Evolutionary conservation across 1,140 invertebrate species (phyloP), one percentile per base, ranked within the genome.

Genomic region (Pissodes strobi): DNA sequence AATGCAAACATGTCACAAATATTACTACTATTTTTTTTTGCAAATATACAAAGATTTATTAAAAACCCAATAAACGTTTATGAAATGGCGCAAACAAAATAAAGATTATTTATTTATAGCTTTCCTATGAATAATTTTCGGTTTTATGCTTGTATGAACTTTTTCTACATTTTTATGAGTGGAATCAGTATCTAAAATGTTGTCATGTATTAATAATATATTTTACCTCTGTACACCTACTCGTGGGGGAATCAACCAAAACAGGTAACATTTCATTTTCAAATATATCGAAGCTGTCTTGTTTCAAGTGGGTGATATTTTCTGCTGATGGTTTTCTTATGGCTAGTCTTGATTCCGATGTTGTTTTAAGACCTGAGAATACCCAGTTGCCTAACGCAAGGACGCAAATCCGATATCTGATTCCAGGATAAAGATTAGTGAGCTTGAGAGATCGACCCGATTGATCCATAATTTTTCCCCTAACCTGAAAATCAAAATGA

Each of bases 371-470:
- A 2, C 73, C 49, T 1, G 78, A 74, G 1, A 77, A 74, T 19
- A 77, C 76, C 83, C 88, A 89, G 76, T 87, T 88, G 53, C 90
- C 90, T 21, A 92, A 80, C 2, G 91, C 92, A 58, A 92, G 81
- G 17, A 95, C 90, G 77, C 93, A 95, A 68, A 95, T 88, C 51
- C 87, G 83, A 79, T 95, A 95, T 53, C 86, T 83, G 0, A 89
- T 90, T 72, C 88, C 90, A 0, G 92, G 86, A 52, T 82, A 84
- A 49, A 95, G 80, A 69, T 87, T 85, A 18, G 84, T 84, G 39
- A 95, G 79, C 76, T 88, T 88, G 25, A 88, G 86, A 1, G 87
- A 88, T 67, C 90, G 83, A 1, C 86, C 82, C 22, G 82, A 84
- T 10, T 86, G 81, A 72, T 88, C 87, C 52, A 92, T 76, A 52